These are phyloP conservation scores for Orthosia incerta DNA, from an alignment of 2,888 invertebrate species.

Conservation along the genomic window DNA sequence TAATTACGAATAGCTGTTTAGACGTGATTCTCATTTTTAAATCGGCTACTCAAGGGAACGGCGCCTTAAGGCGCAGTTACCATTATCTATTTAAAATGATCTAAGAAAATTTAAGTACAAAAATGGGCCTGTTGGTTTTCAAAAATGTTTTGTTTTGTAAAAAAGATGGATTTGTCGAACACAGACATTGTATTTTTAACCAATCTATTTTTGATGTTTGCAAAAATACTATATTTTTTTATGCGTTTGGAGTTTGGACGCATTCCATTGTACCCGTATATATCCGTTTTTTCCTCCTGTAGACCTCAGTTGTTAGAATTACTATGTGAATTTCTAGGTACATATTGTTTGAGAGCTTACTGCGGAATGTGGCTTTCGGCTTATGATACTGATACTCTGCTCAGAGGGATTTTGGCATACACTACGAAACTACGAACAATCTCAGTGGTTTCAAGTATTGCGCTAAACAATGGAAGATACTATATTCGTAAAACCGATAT, in stretches of 20 bases:
- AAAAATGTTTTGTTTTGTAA: not conserved
- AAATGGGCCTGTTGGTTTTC: too few species aligned
- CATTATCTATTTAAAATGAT: too few species aligned
- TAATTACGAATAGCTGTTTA: too few species aligned
- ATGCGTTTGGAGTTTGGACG: not conserved
- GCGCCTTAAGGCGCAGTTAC: too few species aligned
- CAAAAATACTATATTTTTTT: constrained; percentile 1
- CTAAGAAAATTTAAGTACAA: too few species aligned
- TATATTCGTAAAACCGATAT: not conserved
- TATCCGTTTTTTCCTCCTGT: not conserved
- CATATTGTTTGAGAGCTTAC: constrained; percentile 14
- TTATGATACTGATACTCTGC: constrained; percentile 8
- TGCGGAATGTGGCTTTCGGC: constrained; percentile 29
- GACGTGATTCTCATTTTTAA: too few species aligned
- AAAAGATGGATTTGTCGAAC: constrained; percentile 6
- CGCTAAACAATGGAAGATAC: not conserved
- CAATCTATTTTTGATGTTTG: not conserved
- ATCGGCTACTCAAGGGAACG: too few species aligned
- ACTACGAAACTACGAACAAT: constrained; percentile 12
- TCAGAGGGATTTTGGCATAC: constrained; percentile 25
- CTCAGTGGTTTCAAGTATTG: constrained; percentile 9
- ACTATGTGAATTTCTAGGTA: constrained; percentile 3
- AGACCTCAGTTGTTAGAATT: constrained; percentile 1
- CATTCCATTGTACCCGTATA: constrained; percentile 14
- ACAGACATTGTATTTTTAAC: not conserved